These are phyloP conservation scores for Trisateles emortualis DNA, from an alignment of 2,888 invertebrate genomes.

Conservation along the genomic window DNA sequence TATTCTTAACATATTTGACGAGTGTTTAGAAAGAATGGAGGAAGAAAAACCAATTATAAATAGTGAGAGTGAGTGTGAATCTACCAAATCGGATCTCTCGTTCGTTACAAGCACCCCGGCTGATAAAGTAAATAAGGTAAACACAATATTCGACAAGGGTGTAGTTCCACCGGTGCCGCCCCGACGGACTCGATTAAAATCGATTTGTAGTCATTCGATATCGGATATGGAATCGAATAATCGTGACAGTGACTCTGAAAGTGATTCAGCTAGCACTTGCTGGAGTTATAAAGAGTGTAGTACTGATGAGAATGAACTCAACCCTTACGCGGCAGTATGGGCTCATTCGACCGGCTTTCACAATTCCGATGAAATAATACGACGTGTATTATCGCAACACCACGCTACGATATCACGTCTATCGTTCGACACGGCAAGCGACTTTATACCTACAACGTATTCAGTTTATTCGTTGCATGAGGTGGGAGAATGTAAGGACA, in stretches of 20 bases:
- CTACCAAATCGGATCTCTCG: slow-evolving; percentile 65
- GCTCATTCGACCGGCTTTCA: slow-evolving; percentile 80
- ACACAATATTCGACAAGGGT: slow-evolving; percentile 58
- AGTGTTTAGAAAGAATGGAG: slow-evolving; percentile 76
- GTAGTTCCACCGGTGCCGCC: slow-evolving; percentile 69
- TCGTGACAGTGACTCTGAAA: slow-evolving; percentile 62
- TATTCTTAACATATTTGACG: slow-evolving; percentile 82
- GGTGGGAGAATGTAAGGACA: slow-evolving; percentile 75
- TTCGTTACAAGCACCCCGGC: slow-evolving; percentile 73
- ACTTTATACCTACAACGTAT: slow-evolving; percentile 70
- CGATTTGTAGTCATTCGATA: slow-evolving; percentile 36
- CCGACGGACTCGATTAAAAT: slow-evolving; percentile 64
- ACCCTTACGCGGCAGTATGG: slow-evolving; percentile 79
- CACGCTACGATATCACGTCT: slow-evolving; percentile 74
- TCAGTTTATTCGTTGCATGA: slow-evolving; percentile 76
- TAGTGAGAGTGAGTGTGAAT: slow-evolving; percentile 71
- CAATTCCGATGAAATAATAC: slow-evolving; percentile 76
- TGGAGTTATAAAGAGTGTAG: slow-evolving; percentile 83
- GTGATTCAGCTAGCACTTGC: slow-evolving; percentile 79
- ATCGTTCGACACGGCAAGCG: slow-evolving; percentile 76
- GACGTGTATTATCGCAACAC: slow-evolving; percentile 69
- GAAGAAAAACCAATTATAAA: slow-evolving; percentile 53
- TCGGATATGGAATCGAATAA: slow-evolving; percentile 48
- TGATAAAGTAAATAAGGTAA: slow-evolving; percentile 53
- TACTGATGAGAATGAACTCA: slow-evolving; percentile 63